Evolutionary conservation across 2,113 vertebrate species (phyloP).

Genomic region (Trichomycterus rosablanca): DNA sequence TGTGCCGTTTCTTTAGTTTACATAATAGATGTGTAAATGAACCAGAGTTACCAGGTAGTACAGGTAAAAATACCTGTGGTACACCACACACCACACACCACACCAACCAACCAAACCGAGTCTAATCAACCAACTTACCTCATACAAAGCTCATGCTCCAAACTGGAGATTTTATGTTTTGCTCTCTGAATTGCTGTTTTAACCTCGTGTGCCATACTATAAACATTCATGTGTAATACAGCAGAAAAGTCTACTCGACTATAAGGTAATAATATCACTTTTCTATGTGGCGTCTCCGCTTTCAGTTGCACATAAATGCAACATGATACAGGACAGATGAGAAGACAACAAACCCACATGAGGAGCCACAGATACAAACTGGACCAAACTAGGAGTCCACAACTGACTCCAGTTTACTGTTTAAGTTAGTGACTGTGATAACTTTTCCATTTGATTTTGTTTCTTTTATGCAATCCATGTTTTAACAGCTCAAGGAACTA

Average conservation of each 20-base stretch:
- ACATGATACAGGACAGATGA: conserved; percentile 32
- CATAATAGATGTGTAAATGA: too few relatives aligned
- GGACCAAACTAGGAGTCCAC: not conserved
- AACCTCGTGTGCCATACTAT: conserved; percentile 52
- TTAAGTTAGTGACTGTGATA: too few relatives aligned
- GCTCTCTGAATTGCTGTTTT: conserved; percentile 58
- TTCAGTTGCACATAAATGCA: conserved; percentile 37
- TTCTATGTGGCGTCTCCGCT: conserved; percentile 22
- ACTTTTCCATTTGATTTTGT: not conserved
- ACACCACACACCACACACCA: too few relatives aligned
- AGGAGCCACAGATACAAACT: not conserved
- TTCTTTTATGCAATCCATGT: not conserved
- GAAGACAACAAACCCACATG: conserved; percentile 10
- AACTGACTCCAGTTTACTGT: not conserved
- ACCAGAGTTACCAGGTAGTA: too few relatives aligned
- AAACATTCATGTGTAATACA: conserved; percentile 52
- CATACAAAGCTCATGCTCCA: conserved; percentile 52
- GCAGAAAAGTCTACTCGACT: not conserved
- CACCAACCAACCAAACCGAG: too few relatives aligned
- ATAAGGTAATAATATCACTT: not conserved
- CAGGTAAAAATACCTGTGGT: too few relatives aligned
- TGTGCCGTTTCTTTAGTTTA: too few relatives aligned
- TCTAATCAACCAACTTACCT: conserved; percentile 9
- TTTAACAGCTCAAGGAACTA: not conserved
- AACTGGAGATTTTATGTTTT: conserved; percentile 55